A percentile compares a stretch with the other conserved stretches of the same genome.
Conservation (phyloP, 2,888 invertebrate genomes). For the Itoplectis maculator region DNA sequence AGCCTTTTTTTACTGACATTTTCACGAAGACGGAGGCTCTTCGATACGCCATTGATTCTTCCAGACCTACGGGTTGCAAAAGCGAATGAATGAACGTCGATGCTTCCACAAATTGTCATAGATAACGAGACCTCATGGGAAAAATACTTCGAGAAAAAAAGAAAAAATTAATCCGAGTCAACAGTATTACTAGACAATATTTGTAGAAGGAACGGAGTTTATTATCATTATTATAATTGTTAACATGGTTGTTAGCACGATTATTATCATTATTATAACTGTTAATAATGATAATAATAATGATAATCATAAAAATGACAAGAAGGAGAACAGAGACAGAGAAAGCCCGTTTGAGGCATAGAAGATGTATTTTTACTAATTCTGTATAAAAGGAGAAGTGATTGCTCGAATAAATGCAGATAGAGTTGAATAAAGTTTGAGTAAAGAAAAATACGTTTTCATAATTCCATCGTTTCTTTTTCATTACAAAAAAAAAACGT, state of each 20-base stretch:
- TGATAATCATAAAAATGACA: neutral
- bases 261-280: neutral
- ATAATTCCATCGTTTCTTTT: neutral
- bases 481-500: too few species aligned
- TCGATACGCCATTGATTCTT: neutral
- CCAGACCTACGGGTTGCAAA: neutral
- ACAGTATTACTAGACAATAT: constrained; percentile 64
- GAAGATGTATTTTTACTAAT: constrained; percentile 60
- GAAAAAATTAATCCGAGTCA: constrained; percentile 4
- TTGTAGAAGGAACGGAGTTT: constrained; percentile 37
- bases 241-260: neutral
- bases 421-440: constrained; percentile 50
- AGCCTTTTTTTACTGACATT: neutral
- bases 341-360: neutral
- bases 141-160: neutral
- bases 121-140: constrained; percentile 9
- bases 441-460: neutral
- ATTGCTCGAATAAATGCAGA: neutral
- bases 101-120: constrained; percentile 43
- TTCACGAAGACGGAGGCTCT: neutral
- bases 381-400: constrained; percentile 43
- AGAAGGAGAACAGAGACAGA: neutral
- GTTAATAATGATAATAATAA: too few species aligned
- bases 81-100: constrained; percentile 5
- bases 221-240: constrained; percentile 12